Percentiles rank a stretch among this genome's conserved stretches.
Conservation (phyloP, 1,140 invertebrate species). For the Rhopalosiphum padi region DNA sequence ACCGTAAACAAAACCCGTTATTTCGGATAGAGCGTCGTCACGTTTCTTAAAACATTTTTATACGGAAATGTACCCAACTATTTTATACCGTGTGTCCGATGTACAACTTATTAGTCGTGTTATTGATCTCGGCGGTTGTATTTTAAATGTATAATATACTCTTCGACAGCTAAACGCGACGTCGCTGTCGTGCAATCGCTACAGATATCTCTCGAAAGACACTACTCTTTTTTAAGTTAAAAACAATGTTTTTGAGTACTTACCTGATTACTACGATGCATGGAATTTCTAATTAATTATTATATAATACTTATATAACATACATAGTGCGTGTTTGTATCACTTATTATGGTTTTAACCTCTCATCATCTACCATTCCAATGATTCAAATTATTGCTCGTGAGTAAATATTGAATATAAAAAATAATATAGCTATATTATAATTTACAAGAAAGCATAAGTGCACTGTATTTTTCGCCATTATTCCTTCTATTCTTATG, state of each 20-base stretch:
- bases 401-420: not conserved
- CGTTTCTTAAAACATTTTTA: not conserved
- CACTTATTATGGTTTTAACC: not conserved
- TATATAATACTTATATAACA: not conserved
- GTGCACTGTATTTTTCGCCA: not conserved
- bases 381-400: not conserved
- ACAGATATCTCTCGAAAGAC: not conserved
- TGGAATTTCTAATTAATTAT: not conserved
- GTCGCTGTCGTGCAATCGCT: not conserved
- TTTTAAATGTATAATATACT: not conserved
- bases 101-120: not conserved
- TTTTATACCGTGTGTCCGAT: not conserved
- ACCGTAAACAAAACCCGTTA: slow-evolving; percentile 38
- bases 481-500: not conserved
- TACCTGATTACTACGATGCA: not conserved
- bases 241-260: not conserved
- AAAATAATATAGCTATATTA: not conserved
- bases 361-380: not conserved
- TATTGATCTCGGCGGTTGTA: not conserved
- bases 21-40: not conserved
- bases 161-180: not conserved
- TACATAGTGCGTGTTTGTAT: not conserved
- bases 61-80: not conserved
- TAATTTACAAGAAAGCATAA: not conserved
- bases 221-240: not conserved